Conservation (phyloP, 2,113 vertebrate species). For the Dicentrarchus labrax region DNA sequence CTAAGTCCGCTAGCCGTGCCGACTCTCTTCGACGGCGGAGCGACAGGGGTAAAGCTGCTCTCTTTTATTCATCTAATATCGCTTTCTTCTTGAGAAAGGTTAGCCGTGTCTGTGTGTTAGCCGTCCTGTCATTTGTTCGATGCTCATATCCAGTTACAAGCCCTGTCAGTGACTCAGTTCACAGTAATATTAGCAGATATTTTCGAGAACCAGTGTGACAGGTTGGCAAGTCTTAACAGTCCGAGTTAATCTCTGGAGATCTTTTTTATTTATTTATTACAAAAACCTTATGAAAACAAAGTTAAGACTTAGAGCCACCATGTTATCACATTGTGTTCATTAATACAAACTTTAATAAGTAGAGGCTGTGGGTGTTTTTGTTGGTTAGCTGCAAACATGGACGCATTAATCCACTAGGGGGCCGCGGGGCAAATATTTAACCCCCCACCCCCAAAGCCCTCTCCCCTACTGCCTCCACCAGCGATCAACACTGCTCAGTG, state of each 20-base stretch:
- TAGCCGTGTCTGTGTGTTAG: neutral
- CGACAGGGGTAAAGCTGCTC: neutral
- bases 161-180: constrained; percentile 44
- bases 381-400: constrained; percentile 30
- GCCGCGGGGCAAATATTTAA: constrained; percentile 59
- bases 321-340: too few species aligned
- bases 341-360: neutral
- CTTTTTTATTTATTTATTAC: neutral
- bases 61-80: accelerated
- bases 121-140: neutral
- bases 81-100: neutral
- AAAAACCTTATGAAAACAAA: neutral
- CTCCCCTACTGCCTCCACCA: constrained; percentile 36
- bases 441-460: constrained; percentile 47
- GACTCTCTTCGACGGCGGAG: constrained; percentile 17
- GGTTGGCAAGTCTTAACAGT: constrained; percentile 68
- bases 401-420: constrained; percentile 74
- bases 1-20: constrained; percentile 51
- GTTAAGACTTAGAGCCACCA: neutral
- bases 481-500: constrained; percentile 62
- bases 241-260: too few species aligned
- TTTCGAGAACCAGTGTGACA: constrained; percentile 78
- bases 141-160: constrained; percentile 27
- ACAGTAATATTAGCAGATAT: constrained; percentile 37
- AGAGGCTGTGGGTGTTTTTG: constrained; percentile 20